phyloP scores from a whole-genome alignment of 92 coral and sea anemone genomes.

The Phymanthus crucifer region DNA sequence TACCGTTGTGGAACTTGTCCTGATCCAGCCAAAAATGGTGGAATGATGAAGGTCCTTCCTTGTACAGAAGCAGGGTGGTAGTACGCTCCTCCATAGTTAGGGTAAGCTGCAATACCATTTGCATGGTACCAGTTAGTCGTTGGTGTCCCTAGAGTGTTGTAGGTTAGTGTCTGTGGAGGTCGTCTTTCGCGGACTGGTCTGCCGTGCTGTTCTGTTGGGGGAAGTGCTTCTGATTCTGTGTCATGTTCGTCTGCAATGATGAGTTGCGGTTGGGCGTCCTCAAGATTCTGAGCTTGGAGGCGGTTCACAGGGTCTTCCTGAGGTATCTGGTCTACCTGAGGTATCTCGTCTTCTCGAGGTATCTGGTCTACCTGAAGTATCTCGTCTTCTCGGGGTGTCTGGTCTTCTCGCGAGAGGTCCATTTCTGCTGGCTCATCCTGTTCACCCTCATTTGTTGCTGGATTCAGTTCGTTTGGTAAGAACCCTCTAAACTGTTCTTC shows the following conservation, averaged over 20 bases:
- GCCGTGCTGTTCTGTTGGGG: neutral
- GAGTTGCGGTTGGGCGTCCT: neutral
- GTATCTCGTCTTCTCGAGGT: too few species aligned
- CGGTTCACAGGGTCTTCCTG: too few species aligned
- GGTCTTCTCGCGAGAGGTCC: neutral
- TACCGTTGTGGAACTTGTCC: too few species aligned
- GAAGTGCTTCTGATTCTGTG: neutral
- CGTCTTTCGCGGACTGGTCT: neutral
- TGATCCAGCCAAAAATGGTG: too few species aligned
- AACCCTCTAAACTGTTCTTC: constrained; percentile 10
- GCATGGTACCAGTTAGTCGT: constrained; percentile 3
- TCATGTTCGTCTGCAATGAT: neutral
- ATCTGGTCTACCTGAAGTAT: too few species aligned
- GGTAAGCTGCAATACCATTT: neutral
- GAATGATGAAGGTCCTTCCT: neutral
- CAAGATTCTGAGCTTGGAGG: too few species aligned
- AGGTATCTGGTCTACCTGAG: too few species aligned
- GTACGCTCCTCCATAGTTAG: neutral
- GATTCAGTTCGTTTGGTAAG: neutral
- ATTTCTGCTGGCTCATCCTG: too few species aligned
- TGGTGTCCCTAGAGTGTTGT: neutral
- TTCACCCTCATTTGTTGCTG: too few species aligned
- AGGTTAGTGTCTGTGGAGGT: neutral
- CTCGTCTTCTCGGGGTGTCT: too few species aligned
- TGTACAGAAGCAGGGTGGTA: neutral